Evolutionary conservation across 2,797 vertebrate species (phyloP).

Genomic region (Melanotaenia nigrans): DNA sequence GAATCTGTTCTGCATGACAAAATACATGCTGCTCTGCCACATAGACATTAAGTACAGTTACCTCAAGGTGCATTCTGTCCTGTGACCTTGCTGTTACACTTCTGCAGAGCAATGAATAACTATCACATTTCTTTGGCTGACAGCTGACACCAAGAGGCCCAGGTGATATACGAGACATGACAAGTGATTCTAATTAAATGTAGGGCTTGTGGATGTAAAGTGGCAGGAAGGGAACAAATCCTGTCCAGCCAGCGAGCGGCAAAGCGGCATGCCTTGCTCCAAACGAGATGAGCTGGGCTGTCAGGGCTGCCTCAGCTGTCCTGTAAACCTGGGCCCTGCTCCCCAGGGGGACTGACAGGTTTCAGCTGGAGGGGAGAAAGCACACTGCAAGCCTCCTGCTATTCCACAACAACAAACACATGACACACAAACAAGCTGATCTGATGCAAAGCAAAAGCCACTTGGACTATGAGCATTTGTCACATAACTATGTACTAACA

Average conservation of each 20-base stretch:
- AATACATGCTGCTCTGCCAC: slow-evolving; percentile 34
- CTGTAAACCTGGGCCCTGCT: slow-evolving; percentile 75
- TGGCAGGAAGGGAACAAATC: slow-evolving; percentile 87
- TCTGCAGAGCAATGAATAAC: slow-evolving; percentile 85
- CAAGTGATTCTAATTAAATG: slow-evolving; percentile 90
- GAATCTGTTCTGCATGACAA: slow-evolving; percentile 18
- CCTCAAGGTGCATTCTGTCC: slow-evolving; percentile 82
- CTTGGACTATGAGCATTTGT: slow-evolving; percentile 72
- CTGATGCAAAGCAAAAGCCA: slow-evolving; percentile 69
- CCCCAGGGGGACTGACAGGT: slow-evolving; percentile 81
- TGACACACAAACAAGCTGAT: slow-evolving; percentile 66
- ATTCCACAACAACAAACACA: slow-evolving; percentile 81
- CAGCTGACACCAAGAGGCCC: slow-evolving; percentile 86
- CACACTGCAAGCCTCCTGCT: slow-evolving; percentile 71
- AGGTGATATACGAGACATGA: slow-evolving; percentile 89
- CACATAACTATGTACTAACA: slow-evolving; percentile 71
- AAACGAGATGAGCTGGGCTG: slow-evolving; percentile 80
- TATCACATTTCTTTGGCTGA: slow-evolving; percentile 88
- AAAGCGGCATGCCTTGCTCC: slow-evolving; percentile 76
- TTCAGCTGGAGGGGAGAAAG: slow-evolving; percentile 84
- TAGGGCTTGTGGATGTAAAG: slow-evolving; percentile 86
- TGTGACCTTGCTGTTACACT: slow-evolving; percentile 85
- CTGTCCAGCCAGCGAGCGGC: slow-evolving; percentile 76
- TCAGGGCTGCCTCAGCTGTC: slow-evolving; percentile 82
- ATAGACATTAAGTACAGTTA: slow-evolving; percentile 76